Conservation (phyloP, 2,797 vertebrate species). For the Anniella stebbinsi region DNA sequence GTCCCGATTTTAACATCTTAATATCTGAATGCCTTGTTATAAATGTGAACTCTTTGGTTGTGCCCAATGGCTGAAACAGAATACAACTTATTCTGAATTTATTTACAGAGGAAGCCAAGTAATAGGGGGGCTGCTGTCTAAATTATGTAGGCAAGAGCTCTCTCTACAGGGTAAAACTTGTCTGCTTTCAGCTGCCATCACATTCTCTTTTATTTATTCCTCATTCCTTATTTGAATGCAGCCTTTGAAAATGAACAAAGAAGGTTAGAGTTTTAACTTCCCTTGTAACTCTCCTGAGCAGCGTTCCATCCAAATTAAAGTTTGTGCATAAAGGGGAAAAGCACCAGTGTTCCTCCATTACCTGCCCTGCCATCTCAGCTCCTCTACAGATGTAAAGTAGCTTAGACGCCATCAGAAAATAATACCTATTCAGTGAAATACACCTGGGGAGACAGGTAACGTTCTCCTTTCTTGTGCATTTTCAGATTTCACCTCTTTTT, state of each 20-base stretch:
- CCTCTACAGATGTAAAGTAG: accelerated
- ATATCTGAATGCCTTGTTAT: not conserved
- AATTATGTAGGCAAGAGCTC: not conserved
- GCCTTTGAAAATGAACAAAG: conserved; percentile 12
- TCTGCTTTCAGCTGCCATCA: not conserved
- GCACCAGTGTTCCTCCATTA: not conserved
- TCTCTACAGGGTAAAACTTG: not conserved
- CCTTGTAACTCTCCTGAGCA: not conserved
- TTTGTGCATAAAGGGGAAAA: not conserved
- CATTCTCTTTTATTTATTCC: not conserved
- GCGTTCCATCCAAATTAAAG: not conserved
- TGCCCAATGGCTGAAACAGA: not conserved
- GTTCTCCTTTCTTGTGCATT: not conserved
- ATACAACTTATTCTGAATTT: not conserved
- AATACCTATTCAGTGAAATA: not conserved
- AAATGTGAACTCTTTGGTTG: not conserved
- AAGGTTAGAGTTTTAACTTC: accelerated
- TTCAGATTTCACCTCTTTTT: not conserved
- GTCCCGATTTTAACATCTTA: not conserved
- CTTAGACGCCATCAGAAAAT: conserved; percentile 15
- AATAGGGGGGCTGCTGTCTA: not conserved
- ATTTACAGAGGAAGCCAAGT: accelerated
- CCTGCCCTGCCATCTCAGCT: not conserved
- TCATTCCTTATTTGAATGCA: not conserved
- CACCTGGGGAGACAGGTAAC: not conserved